Percentiles rank a stretch among this genome's conserved stretches.
Evolutionary conservation across 1,140 invertebrate genomes (phyloP).

Genomic region (Lysiphlebus fabarum): DNA sequence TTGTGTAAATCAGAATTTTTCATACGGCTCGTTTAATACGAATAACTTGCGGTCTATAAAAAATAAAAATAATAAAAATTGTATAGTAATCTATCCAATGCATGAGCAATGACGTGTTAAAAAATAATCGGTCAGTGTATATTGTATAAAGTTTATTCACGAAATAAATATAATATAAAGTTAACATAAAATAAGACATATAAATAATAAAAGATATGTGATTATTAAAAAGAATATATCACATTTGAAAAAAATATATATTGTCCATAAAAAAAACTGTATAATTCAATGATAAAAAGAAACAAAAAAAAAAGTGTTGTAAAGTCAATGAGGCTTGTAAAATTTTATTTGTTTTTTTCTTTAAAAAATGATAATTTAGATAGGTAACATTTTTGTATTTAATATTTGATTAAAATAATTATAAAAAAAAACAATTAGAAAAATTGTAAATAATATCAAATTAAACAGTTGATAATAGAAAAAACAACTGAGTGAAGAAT

Average conservation of each 20-base stretch:
- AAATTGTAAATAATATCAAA: background rate
- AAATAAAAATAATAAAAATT: too few species aligned
- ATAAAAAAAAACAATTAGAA: too few species aligned
- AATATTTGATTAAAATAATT: background rate
- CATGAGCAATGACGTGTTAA: background rate
- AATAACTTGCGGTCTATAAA: too few species aligned
- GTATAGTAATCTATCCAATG: background rate
- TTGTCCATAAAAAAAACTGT: slow-evolving; percentile 13
- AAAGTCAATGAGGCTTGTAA: slow-evolving; percentile 2
- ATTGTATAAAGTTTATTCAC: background rate
- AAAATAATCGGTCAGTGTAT: slow-evolving; percentile 1
- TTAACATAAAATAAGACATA: slow-evolving; percentile 1
- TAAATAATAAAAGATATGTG: background rate
- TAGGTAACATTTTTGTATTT: slow-evolving; percentile 6
- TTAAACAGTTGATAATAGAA: background rate
- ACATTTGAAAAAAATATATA: slow-evolving; percentile 1
- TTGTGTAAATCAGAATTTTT: too few species aligned
- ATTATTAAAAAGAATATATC: background rate
- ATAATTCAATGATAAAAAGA: slow-evolving; percentile 3
- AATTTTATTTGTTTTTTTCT: background rate
- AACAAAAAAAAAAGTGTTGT: slow-evolving; percentile 4
- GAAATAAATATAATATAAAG: too few species aligned
- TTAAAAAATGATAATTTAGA: slow-evolving; percentile 11
- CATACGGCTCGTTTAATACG: too few species aligned
- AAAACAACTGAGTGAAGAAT: too few species aligned